Evolutionary conservation across 2,888 invertebrate genomes (phyloP).

Genomic region (Acronicta psi): DNA sequence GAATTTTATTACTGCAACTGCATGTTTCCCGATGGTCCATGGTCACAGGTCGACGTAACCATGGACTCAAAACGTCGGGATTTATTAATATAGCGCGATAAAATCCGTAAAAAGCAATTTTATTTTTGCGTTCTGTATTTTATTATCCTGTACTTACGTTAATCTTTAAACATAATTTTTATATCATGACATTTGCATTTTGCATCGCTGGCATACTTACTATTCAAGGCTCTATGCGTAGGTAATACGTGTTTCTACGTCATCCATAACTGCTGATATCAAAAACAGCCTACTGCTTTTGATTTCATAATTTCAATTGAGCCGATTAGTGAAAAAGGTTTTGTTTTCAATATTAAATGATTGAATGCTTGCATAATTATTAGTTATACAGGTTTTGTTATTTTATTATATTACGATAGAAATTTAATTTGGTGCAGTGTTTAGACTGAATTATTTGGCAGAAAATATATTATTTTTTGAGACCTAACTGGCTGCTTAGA

Average conservation of each 20-base stretch:
- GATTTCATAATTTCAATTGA: conserved; percentile 29
- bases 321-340: conserved; percentile 15
- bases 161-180: background rate
- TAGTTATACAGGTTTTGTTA: background rate
- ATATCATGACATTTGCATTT: background rate
- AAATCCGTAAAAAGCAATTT: too few species aligned
- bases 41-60: too few species aligned
- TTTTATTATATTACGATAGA: background rate
- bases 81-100: too few species aligned
- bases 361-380: background rate
- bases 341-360: background rate
- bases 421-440: too few species aligned
- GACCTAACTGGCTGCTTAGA: background rate
- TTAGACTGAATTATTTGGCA: too few species aligned
- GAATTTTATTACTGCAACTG: too few species aligned
- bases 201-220: conserved; percentile 6
- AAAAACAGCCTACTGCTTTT: conserved; percentile 27
- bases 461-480: too few species aligned
- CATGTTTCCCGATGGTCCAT: too few species aligned
- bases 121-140: too few species aligned
- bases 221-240: conserved; percentile 3
- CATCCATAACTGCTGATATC: conserved; percentile 31
- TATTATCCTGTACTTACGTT: too few species aligned
- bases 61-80: too few species aligned
- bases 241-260: conserved; percentile 26